These are phyloP conservation scores for Vanessa atalanta DNA, from an alignment of 1,140 invertebrate species.

Conservation along the genomic window DNA sequence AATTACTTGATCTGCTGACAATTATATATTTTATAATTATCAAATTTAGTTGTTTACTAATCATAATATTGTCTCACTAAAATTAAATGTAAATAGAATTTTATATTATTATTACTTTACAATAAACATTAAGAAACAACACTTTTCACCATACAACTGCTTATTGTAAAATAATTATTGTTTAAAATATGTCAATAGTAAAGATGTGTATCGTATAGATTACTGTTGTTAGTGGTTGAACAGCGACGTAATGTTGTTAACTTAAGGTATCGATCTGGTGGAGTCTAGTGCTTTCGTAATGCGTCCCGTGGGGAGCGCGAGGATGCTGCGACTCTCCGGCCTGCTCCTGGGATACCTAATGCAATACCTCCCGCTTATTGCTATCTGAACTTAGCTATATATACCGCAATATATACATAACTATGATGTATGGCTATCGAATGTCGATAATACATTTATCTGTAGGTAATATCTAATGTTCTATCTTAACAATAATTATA, in stretches of 20 bases:
- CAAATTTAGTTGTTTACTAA: no score
- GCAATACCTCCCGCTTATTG: conserved; percentile 55
- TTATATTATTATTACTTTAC: no score
- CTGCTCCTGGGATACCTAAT: conserved; percentile 64
- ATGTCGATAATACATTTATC: not conserved
- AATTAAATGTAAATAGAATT: not conserved
- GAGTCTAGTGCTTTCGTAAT: conserved; percentile 74
- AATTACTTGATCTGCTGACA: no score
- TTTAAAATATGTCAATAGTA: not conserved
- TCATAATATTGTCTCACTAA: no score
- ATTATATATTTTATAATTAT: no score
- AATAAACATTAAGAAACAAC: no score
- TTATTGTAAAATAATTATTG: no score
- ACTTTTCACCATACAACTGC: no score
- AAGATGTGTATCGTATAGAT: conserved; percentile 14
- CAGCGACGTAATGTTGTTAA: conserved; percentile 70
- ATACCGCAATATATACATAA: not conserved
- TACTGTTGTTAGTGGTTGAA: conserved; percentile 51
- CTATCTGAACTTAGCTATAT: conserved; percentile 27
- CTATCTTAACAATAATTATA: not conserved
- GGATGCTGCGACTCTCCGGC: conserved; percentile 68
- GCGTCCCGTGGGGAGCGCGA: conserved; percentile 67
- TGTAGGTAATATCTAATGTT: not conserved
- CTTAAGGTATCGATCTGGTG: conserved; percentile 71
- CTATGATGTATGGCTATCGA: not conserved